Evolutionary conservation across 2,797 vertebrate genomes (phyloP), one percentile per base, ranked within the genome.

Genomic region (Rousettus madagascariensis): DNA sequence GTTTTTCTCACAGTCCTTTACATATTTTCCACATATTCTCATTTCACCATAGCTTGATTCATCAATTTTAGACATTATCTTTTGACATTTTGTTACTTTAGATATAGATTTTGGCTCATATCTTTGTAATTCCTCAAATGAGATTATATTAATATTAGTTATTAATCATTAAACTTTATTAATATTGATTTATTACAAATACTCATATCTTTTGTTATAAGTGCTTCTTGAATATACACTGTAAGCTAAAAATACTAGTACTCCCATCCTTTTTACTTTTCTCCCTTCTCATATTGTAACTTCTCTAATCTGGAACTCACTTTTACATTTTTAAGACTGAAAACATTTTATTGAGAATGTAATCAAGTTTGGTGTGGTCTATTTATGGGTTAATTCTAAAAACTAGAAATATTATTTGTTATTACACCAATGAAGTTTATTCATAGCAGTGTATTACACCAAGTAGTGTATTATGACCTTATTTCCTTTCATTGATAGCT

Each of bases 241-340:
- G 3, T 90, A 55, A 94, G 38, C 8, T 77, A 8, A n/a, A 84
- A 72, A 53, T 91, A 61, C 22, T 71, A 2, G 8, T 61, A 24
- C 22, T 91, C 13, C 2, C 7, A 59, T 46, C 10, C 16, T 55
- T 83, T 74, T 90, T 36, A 46, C n/a, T 95, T 74, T 41, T 19
- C 6, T 83, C 41, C 33, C 30, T 65, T 77, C 8, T 74, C 19
- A 80, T 8, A 43, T 41, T 93, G 49, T 66, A 10, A 71, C 72
- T 77, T 91, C 26, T 94, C 2, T 69, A 24, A 51, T 57, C 38
- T 89, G 1, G 65, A 49, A 24, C 77, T 17, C 5, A 3, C 43
- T 94, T 96, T 92, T 72, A 20, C 86, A 28, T 78, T 93, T 88
- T 86, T 55, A 91, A 96, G 36, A 5, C 78, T 91, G 51, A 92